Evolutionary conservation across 2,888 invertebrate genomes (phyloP).

Genomic region (Hermaeophaga mercurialis): DNA sequence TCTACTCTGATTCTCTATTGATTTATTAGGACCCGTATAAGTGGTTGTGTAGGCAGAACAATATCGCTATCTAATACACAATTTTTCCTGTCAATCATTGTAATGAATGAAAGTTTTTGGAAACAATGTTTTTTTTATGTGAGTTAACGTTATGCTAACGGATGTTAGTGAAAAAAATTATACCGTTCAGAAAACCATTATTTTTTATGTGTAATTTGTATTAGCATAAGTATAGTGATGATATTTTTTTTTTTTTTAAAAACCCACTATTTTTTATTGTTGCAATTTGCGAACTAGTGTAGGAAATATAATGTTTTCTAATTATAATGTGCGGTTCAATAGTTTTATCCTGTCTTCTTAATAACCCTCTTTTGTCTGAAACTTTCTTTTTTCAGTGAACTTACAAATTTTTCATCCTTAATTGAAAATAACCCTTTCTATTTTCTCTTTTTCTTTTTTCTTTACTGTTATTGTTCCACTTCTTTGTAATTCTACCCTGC

Average conservation of each 20-base stretch:
- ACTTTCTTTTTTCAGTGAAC: too few relatives aligned
- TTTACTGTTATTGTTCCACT: too few relatives aligned
- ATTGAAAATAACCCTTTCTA: too few relatives aligned
- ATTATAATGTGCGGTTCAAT: too few relatives aligned
- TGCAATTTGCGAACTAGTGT: too few relatives aligned
- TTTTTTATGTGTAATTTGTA: not conserved
- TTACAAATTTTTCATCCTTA: too few relatives aligned
- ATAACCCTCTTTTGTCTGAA: too few relatives aligned
- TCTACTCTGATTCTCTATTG: not conserved
- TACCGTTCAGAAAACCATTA: conserved; percentile 3
- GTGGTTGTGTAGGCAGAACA: conserved; percentile 9
- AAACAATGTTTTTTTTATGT: not conserved
- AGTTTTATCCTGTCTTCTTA: too few relatives aligned
- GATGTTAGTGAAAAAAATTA: not conserved
- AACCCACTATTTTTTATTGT: not conserved
- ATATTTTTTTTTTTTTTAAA: not conserved
- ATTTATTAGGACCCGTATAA: conserved; percentile 2
- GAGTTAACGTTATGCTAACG: not conserved
- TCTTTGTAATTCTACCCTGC: too few relatives aligned
- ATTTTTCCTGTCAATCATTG: conserved; percentile 6
- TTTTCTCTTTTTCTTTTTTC: too few relatives aligned
- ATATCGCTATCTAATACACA: not conserved
- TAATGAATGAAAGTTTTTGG: conserved; percentile 4
- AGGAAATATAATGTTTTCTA: too few relatives aligned
- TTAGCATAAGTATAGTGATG: conserved; percentile 4